phyloP scores from a whole-genome alignment of 2,113 vertebrate species.

The Colossoma macropomum region DNA sequence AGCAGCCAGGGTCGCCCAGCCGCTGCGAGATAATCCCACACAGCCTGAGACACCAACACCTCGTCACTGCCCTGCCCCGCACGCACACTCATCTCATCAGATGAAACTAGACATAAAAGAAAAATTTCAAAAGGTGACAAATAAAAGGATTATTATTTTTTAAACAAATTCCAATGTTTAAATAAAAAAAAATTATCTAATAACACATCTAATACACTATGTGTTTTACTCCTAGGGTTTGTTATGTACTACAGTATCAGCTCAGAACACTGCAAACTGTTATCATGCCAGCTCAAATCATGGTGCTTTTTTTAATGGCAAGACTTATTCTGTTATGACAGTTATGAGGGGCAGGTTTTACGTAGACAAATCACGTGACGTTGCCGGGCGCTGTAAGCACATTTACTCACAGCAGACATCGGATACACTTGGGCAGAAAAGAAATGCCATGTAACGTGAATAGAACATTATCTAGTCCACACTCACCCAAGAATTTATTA shows the following conservation, averaged over 20 bases:
- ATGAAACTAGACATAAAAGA: slow-evolving; percentile 74
- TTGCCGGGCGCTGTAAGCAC: background rate
- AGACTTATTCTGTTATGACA: no score
- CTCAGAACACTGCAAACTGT: background rate
- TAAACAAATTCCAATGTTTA: no score
- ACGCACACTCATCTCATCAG: slow-evolving; percentile 83
- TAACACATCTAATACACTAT: no score
- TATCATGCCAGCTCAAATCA: background rate
- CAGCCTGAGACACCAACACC: slow-evolving; percentile 89
- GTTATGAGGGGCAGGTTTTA: no score
- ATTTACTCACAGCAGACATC: background rate
- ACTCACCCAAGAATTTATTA: background rate
- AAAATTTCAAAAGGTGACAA: background rate
- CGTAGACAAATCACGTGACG: background rate
- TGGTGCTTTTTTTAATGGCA: no score
- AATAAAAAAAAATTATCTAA: no score
- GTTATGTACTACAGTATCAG: background rate
- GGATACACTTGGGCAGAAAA: no score
- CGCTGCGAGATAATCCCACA: slow-evolving; percentile 92
- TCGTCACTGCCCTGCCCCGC: slow-evolving; percentile 89
- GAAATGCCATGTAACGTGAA: background rate
- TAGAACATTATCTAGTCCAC: no score
- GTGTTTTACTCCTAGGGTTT: background rate
- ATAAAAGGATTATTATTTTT: background rate
- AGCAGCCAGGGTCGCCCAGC: slow-evolving; percentile 88